phyloP scores from a whole-genome alignment of 2,113 vertebrate species.

The Toxostoma redivivum region DNA sequence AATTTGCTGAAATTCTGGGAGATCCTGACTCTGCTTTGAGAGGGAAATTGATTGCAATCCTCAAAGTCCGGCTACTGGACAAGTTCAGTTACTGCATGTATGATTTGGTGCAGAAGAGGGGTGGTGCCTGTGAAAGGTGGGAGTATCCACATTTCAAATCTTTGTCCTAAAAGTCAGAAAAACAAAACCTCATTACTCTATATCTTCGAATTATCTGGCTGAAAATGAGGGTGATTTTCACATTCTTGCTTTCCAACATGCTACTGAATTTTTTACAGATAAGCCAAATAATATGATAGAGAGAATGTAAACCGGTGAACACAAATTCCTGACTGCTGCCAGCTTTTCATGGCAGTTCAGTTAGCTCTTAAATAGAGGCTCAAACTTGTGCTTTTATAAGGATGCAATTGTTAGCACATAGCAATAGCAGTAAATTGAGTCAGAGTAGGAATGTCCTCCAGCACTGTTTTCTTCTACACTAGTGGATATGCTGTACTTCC shows the following conservation, averaged over 20 bases:
- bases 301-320: not conserved
- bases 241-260: not conserved
- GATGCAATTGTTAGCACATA: not conserved
- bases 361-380: not conserved
- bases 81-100: not conserved
- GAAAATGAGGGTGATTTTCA: not conserved
- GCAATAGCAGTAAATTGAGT: not conserved
- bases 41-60: not conserved
- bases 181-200: not conserved
- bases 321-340: not conserved
- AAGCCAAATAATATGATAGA: not conserved
- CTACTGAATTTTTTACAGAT: not conserved
- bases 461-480: not conserved
- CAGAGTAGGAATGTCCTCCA: not conserved
- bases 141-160: not conserved
- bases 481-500: not conserved
- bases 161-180: not conserved
- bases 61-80: not conserved
- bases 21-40: not conserved
- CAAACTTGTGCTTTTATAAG: not conserved
- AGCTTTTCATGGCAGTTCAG: not conserved
- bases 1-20: not conserved
- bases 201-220: not conserved
- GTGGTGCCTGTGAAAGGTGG: not conserved
- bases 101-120: not conserved